Percentiles rank a stretch among this genome's conserved stretches.
Conservation (phyloP, 2,113 vertebrate species). For the Atractosteus spatula region DNA sequence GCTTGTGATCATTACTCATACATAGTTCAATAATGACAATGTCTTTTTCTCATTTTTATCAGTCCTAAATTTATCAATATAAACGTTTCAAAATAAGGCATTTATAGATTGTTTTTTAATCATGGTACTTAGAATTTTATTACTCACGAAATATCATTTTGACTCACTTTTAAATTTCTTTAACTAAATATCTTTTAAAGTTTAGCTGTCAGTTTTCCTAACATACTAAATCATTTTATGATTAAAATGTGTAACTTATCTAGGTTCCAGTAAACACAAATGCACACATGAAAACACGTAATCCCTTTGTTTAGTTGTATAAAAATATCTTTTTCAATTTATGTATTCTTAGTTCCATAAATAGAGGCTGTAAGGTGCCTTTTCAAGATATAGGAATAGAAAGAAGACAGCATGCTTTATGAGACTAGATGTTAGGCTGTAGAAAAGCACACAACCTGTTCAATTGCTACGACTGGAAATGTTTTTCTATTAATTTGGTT, state of each 20-base stretch:
- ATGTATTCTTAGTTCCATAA: constrained; percentile 50
- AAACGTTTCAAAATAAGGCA: too few species aligned
- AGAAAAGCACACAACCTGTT: constrained; percentile 48
- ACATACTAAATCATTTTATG: not conserved
- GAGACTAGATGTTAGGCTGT: constrained; percentile 39
- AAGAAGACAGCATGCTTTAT: constrained; percentile 66
- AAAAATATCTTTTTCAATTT: constrained; percentile 26
- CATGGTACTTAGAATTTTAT: not conserved
- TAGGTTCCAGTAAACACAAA: constrained; percentile 1
- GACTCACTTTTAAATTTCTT: constrained; percentile 11
- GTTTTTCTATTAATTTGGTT: constrained; percentile 49
- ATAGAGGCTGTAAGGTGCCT: constrained; percentile 79
- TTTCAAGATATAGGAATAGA: constrained; percentile 73
- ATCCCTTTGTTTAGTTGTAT: constrained; percentile 22
- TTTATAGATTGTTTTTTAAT: too few species aligned
- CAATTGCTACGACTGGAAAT: constrained; percentile 38
- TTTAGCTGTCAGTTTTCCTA: not conserved
- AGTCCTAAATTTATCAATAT: too few species aligned
- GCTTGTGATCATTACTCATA: too few species aligned
- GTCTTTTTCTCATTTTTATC: too few species aligned
- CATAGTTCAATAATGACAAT: too few species aligned
- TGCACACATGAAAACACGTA: constrained; percentile 6
- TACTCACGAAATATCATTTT: not conserved
- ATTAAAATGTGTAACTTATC: not conserved
- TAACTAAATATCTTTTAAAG: constrained; percentile 13